Evolutionary conservation across 2,888 invertebrate species (phyloP), one percentile per base, ranked within the genome.

Genomic region (Drosophila mimica): DNA sequence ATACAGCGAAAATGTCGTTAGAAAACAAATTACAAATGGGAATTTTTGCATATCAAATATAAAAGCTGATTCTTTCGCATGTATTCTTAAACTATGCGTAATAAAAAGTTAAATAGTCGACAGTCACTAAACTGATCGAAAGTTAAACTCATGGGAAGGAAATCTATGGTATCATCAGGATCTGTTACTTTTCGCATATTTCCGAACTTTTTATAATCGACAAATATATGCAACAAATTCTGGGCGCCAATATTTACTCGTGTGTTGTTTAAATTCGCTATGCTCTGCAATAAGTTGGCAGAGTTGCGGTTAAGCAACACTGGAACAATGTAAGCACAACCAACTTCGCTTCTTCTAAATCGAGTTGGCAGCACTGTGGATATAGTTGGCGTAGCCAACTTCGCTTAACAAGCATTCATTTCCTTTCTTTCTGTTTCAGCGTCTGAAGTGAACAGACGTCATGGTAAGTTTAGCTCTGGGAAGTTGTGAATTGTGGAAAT

Each of bases 101-200:
- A 36, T 34, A 34, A 34, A 34, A 13, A 34, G 2, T 34, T 15
- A 34, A 15, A 34, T 36, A 36, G 15, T 6, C 36, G 15, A 36
- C 36, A 36, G 36, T 15, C 36, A 36, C 15, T 15, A 36, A 36
- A 13, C 34, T 34, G 13, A 34, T 34, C 34, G 33, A 15, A 36
- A 13, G 5, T 5, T 4, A 34, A 34, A 34, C 34, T 34, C 13
- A 5, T 13, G 5, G 13, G 34, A 34, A 13, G 13, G 13, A 34
- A 13, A 15, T 36, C 15, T 15, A 5, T 92, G 46, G 93, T 92
- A 73, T 94, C 94, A 6, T 93, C 91, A 15, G 94, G 94, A 58
- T 92, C 83, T 3, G 83, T 79, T 4, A 75, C 60, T 17, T 79
- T 72, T 63, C 83, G 87, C 93, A 93, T 92, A 46, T 68, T 75